Base-by-base conservation (phyloP, 2,113 vertebrate species). In the Antennarius striatus region DNA sequence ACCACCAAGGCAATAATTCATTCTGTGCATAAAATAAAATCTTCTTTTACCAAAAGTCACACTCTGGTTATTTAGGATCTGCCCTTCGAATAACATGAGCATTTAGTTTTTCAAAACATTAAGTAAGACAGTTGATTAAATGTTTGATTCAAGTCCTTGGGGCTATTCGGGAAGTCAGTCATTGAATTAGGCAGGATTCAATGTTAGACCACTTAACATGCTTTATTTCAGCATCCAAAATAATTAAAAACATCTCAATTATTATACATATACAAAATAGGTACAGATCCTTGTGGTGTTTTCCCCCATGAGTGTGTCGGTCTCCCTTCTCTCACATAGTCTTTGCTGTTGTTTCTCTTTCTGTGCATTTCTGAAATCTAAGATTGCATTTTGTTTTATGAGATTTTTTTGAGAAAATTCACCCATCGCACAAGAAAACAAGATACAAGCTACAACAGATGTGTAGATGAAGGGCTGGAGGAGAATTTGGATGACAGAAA, bases 161-260 rank as follows among this genome's bases (percentile, higher is more conserved):
- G 59, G 77, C 57, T 73, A 78, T 68, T 80, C 79, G 88, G 69
- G 65, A 61, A 83, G 82, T 78, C 82, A 91, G 73, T 85, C 82
- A 91, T 76, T 80, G 85, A 91, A 84, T 74, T 86, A 92, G 91
- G 89, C 90, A 93, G 76, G 83, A 92, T 86, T 88, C 88, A 91
- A 89, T 63, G 90, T 93, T 92, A 94, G 94, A 96, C 95, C 95
- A 96, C 95, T 96, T 96, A 95, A 96, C 96, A 96, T 98, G 96
- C 95, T 98, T 97, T 97, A 98, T 97, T 97, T 95, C 95, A 97
- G 95, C 96, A 95, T 95, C 95, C 94, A 97, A 95, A 95, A 96
- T 96, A 96, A 98, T 96, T 96, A 96, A 94, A 96, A 95, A 96
- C 94, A 96, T 96, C 95, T 96, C 94, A 96, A 96, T 95, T 96